Conservation (phyloP, 2,113 vertebrate species). For the Saguinus imperator region DNA sequence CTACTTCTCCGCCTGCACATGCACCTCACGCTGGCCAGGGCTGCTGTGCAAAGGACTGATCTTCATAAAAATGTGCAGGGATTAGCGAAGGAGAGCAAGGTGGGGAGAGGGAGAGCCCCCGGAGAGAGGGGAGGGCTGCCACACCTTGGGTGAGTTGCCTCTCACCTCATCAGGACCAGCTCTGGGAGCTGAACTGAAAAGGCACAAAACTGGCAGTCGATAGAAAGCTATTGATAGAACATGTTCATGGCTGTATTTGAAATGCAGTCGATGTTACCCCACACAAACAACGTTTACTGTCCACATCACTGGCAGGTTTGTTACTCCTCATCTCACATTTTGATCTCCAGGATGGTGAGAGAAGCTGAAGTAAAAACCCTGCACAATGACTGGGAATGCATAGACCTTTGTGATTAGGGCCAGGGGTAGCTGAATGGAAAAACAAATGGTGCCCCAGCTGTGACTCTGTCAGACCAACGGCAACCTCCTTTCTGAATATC, state of each 20-base stretch:
- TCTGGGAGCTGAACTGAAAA: background rate
- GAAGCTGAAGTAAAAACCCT: background rate
- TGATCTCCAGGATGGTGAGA: background rate
- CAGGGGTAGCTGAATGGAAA: background rate
- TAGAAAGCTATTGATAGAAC: background rate
- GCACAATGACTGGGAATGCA: background rate
- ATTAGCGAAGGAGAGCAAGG: too few species aligned
- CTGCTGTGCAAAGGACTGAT: background rate
- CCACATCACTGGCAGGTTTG: background rate
- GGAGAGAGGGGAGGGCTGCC: background rate
- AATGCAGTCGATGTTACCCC: background rate
- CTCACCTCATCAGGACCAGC: background rate
- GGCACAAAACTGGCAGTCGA: background rate
- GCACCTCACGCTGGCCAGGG: too few species aligned
- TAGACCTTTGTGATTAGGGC: background rate
- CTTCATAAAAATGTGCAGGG: background rate
- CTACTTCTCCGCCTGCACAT: background rate
- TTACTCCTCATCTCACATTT: background rate
- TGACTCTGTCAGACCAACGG: background rate
- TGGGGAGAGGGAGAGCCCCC: background rate
- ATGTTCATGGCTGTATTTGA: background rate
- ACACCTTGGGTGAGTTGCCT: background rate
- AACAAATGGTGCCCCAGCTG: fast-evolving
- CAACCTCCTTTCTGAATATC: background rate
- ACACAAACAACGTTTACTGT: background rate